phyloP scores from a whole-genome alignment of 2,888 invertebrate genomes.

The Hypomecis atomaria region DNA sequence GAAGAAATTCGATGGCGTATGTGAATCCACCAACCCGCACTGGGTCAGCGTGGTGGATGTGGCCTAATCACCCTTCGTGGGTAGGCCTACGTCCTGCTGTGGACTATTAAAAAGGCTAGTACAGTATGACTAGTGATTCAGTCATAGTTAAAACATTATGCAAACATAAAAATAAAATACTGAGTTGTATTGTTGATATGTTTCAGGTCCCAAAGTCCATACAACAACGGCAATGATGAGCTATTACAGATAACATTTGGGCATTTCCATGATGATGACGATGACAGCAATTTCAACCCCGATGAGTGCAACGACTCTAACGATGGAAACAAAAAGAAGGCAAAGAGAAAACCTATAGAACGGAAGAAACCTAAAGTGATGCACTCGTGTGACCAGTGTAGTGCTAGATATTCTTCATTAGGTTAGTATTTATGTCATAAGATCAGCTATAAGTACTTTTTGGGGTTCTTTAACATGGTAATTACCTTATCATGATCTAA shows the following conservation, averaged over 20 bases:
- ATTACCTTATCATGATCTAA: too few relatives aligned
- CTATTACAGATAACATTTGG: slow-evolving; percentile 55
- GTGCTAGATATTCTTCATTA: slow-evolving; percentile 68
- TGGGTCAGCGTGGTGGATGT: too few relatives aligned
- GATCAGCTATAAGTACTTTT: not conserved
- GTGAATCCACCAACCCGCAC: too few relatives aligned
- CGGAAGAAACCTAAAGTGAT: slow-evolving; percentile 57
- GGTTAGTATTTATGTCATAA: slow-evolving; percentile 51
- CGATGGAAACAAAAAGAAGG: slow-evolving; percentile 47
- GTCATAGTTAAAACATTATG: too few relatives aligned
- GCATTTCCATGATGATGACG: slow-evolving; percentile 57
- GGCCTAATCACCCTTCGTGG: too few relatives aligned
- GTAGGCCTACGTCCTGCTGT: too few relatives aligned
- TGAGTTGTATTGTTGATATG: slow-evolving; percentile 7
- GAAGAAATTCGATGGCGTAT: too few relatives aligned
- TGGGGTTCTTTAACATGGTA: too few relatives aligned
- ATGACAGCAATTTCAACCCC: slow-evolving; percentile 47
- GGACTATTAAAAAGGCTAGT: too few relatives aligned
- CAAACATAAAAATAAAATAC: not conserved
- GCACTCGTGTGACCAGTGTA: slow-evolving; percentile 74
- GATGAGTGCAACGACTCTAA: slow-evolving; percentile 37
- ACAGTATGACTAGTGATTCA: too few relatives aligned
- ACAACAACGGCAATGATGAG: slow-evolving; percentile 54
- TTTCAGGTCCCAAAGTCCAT: slow-evolving; percentile 63
- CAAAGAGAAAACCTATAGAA: slow-evolving; percentile 46